Base-by-base conservation (phyloP, 2,113 vertebrate species). In the Zosterops lateralis region DNA sequence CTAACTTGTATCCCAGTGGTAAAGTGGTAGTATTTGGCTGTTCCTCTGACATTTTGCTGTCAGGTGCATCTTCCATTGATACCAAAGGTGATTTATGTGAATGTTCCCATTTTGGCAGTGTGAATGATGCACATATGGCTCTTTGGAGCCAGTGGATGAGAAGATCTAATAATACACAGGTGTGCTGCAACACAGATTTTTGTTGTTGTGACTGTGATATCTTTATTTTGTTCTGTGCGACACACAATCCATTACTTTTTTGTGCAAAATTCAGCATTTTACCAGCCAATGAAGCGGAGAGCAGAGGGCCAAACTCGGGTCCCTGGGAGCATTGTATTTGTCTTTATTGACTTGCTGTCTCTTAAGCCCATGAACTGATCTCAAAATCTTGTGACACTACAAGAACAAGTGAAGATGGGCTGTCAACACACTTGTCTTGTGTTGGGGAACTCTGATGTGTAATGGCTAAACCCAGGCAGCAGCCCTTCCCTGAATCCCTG, bases 101-200 rank as follows among this genome's bases (percentile, higher is more conserved):
- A 62, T 47, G 9, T 58, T 89, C 32, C 75, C 72, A 18, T 24
- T 76, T 65, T 38, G 53, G 81, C 79, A 12, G 44, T 10, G 32
- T 29, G 60, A 71, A 32, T n/a, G 78, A 84, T 65, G 44, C 71
- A 25, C 48, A 10, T 70, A 31, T 0, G 5, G 58, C 66, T 73
- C 75, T 85, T 70, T 42, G 83, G 93, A 93, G 17, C 42, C 62
- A 68, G 25, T 40, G 38, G 44, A 89, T 82, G 50, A 80, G 66
- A 53, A 47, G 82, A 44, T 45, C 42, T 90, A 17, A 25, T 80
- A 60, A n/a, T 84, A 45, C 16, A 31, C 20, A 68, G 83, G 65
- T 87, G 45, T 16, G 44, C 84, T 92, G 66, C 93, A 93, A 54
- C 38, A 4, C 21, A 61, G 85, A 58, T 79, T 95, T 87, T 87